A percentile compares a stretch with the other conserved stretches of the same genome.
Evolutionary conservation across 2,888 invertebrate species (phyloP).

Genomic region (Zaprionus bogoriensis): DNA sequence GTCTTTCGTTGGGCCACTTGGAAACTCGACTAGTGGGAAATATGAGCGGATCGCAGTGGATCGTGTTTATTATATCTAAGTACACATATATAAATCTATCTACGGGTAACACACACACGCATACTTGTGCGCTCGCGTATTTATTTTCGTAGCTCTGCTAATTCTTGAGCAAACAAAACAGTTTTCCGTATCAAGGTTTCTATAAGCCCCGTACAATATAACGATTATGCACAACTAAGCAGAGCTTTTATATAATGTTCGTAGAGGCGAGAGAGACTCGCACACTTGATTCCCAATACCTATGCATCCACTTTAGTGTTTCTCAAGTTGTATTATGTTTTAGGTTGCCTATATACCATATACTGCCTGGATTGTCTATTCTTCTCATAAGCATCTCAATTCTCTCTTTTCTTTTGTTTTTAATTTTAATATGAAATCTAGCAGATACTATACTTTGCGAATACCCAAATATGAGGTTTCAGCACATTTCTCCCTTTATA

Average conservation of each 20-base stretch:
- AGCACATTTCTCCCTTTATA: too few relatives aligned
- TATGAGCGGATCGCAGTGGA: conserved; percentile 31
- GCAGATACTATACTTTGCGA: too few relatives aligned
- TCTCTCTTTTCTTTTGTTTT: background rate
- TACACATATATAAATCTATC: conserved; percentile 7
- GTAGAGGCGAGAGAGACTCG: background rate
- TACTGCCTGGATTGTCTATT: background rate
- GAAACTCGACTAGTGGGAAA: conserved; percentile 34
- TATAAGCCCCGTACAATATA: background rate
- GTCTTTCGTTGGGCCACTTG: conserved; percentile 11
- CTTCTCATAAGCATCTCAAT: background rate
- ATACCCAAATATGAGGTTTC: too few relatives aligned
- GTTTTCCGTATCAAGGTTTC: conserved; percentile 52
- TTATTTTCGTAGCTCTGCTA: conserved; percentile 42
- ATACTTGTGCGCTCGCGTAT: conserved; percentile 10
- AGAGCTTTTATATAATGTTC: background rate
- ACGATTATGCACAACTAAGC: background rate
- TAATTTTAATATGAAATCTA: too few relatives aligned
- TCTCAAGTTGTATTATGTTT: background rate
- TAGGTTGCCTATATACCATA: background rate
- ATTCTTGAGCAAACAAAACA: conserved; percentile 48
- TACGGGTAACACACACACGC: background rate
- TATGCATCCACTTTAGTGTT: background rate
- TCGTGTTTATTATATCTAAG: conserved; percentile 39
- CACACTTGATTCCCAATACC: too few relatives aligned